These are phyloP conservation scores for Cromileptes altivelis DNA, from an alignment of 2,113 vertebrate species.

Conservation along the genomic window DNA sequence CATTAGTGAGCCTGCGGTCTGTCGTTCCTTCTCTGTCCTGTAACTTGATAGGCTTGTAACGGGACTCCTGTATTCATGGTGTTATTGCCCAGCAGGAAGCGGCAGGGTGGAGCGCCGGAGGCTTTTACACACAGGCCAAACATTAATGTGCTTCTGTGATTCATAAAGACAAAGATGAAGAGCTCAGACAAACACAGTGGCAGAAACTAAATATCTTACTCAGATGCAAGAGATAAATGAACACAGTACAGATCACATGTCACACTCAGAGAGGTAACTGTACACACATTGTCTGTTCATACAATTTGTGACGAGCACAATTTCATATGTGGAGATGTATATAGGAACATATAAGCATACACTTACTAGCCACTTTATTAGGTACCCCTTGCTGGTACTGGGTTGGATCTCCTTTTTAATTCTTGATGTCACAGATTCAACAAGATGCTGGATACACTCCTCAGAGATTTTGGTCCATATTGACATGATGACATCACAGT, in stretches of 20 bases:
- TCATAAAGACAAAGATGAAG: neutral
- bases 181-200: neutral
- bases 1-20: constrained; percentile 18
- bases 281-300: too few species aligned
- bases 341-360: neutral
- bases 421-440: too few species aligned
- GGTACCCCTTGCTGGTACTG: too few species aligned
- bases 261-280: neutral
- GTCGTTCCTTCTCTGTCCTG: too few species aligned
- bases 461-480: too few species aligned
- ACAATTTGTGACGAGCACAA: too few species aligned
- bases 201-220: neutral
- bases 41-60: constrained; percentile 30
- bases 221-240: too few species aligned
- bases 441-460: too few species aligned
- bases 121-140: neutral
- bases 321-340: neutral
- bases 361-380: neutral
- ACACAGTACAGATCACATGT: neutral
- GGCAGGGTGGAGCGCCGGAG: neutral
- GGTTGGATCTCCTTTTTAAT: too few species aligned
- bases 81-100: constrained; percentile 10
- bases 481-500: too few species aligned
- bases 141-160: neutral
- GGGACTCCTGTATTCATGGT: constrained; percentile 14